A percentile compares a stretch with the other conserved stretches of the same genome.
These are phyloP conservation scores for Neoscelio sp. DNA, from an alignment of 2,888 invertebrate genomes.

Conservation along the genomic window DNA sequence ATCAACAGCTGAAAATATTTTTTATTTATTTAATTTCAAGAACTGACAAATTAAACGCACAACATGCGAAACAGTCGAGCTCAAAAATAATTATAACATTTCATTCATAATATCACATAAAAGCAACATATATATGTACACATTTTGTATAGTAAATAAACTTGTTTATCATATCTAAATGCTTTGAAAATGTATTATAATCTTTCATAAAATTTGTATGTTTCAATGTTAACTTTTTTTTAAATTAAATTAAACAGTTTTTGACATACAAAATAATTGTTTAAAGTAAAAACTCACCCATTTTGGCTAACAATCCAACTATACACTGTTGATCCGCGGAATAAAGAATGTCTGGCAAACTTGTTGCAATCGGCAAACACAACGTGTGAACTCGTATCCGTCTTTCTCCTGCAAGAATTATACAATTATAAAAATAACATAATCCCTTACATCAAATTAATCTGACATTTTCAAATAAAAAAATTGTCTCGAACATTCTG, in stretches of 20 bases:
- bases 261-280: constrained; percentile 1
- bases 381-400: constrained; percentile 99
- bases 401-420: constrained; percentile 89
- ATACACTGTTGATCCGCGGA: constrained; percentile 97
- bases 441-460: not conserved
- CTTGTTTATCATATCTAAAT: too few relatives aligned
- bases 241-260: constrained; percentile 10
- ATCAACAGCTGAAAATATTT: too few relatives aligned
- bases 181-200: not conserved
- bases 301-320: constrained; percentile 95
- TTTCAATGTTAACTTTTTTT: not conserved
- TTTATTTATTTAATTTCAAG: too few relatives aligned
- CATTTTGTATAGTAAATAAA: too few relatives aligned
- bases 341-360: constrained; percentile 93
- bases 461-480: too few relatives aligned
- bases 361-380: constrained; percentile 95
- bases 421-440: not conserved
- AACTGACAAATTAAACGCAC: too few relatives aligned
- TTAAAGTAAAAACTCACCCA: constrained; percentile 88
- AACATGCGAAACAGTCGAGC: too few relatives aligned
- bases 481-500: too few relatives aligned
- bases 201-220: not conserved
- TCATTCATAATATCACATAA: too few relatives aligned
- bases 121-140: too few relatives aligned
- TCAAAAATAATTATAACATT: too few relatives aligned